Conservation (phyloP, 2,113 vertebrate species). For the Podarcis muralis region DNA sequence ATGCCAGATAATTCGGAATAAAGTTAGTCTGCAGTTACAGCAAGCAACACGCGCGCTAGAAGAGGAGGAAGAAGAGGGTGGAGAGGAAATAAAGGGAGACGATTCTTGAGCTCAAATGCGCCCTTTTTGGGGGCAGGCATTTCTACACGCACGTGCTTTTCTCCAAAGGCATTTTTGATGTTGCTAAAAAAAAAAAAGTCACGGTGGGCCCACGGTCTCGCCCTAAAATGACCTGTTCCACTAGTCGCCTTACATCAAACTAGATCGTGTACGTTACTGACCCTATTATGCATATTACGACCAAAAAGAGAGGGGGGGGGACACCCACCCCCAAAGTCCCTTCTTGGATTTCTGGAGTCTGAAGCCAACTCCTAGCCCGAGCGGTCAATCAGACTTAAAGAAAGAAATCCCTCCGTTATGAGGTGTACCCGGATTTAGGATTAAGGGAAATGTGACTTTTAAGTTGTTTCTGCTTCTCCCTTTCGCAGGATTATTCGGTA, state of each 20-base stretch:
- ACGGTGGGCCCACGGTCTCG: not conserved
- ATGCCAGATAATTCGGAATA: not conserved
- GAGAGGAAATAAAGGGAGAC: not conserved
- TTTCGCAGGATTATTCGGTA: constrained; percentile 76
- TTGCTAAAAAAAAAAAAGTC: no score
- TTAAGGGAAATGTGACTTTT: constrained; percentile 85
- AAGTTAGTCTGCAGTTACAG: not conserved
- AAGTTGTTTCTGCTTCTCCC: constrained; percentile 76
- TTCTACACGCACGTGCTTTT: not conserved
- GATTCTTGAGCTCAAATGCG: not conserved
- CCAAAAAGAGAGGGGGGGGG: not conserved
- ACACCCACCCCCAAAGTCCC: constrained; percentile 55
- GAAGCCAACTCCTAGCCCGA: constrained; percentile 54
- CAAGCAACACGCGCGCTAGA: not conserved
- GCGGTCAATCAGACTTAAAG: constrained; percentile 71
- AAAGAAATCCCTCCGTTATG: constrained; percentile 73
- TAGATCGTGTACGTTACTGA: constrained; percentile 43
- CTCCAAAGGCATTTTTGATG: not conserved
- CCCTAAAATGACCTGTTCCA: constrained; percentile 42
- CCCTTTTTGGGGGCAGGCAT: not conserved
- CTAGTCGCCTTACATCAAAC: constrained; percentile 67
- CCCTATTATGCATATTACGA: constrained; percentile 43
- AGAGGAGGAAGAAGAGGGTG: not conserved
- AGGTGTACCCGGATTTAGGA: constrained; percentile 78
- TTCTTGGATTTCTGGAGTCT: constrained; percentile 63